Evolutionary conservation across 1,140 invertebrate genomes (phyloP), one percentile per base, ranked within the genome.

Genomic region (Eufriesea mexicana): DNA sequence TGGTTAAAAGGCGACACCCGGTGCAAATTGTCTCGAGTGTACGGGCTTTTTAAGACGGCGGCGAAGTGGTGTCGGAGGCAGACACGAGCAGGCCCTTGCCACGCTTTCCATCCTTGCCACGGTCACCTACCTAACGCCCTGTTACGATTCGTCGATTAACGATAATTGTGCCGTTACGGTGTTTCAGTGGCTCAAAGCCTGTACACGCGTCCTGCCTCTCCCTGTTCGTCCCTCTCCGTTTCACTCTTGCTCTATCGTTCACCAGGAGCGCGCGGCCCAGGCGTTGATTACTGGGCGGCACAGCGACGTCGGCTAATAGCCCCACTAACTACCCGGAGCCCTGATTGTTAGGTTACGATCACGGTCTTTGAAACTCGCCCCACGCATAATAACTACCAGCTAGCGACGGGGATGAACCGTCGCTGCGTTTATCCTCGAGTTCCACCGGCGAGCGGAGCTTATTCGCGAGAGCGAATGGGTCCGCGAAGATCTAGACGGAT

Each of bases 251-350:
- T 75, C 64, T 62, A 71, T 74, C 77, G 59, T 72, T 85, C 59
- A 47, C 82, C 66, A 28, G 59, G 12, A 62, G 47, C 72, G 42
- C 72, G 61, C 75, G 61, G 61, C 12, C 68, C 25, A 47, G 83
- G 83, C 84, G 85, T 86, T 86, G 85, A 86, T 86, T 86, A 86
- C 85, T 86, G 83, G 85, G 85, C 83, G 85, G 85, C 83, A 72
- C 57, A 59, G 61, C 77, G 49, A 84, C 74, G 83, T 79, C 70
- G 83, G 70, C 70, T 85, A 86, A 84, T 86, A 84, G 85, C 83
- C 80, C 85, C 77, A 68, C 85, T 86, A 86, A 86, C 85, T 86
- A 85, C 81, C 85, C 83, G 2, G 71, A 81, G 83, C 76, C 74
- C 83, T 82, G 85, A 86, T 86, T 86, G 85, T 86, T 86, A 80